phyloP scores from a whole-genome alignment of 2,113 vertebrate species.

The Rattus norvegicus region GRCr8 NC_086031.1:93431001-93431500 shows the following conservation, averaged over 20 bases:
- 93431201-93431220: background rate
- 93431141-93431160: background rate
- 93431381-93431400: background rate
- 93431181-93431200: background rate
- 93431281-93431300: background rate
- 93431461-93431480: background rate
- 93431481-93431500: fast-evolving
- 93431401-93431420: background rate
- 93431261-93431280: background rate
- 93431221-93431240: background rate
- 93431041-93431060: background rate
- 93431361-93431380: background rate
- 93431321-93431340: background rate
- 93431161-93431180: constrained; percentile 25
- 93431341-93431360: background rate
- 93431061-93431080: background rate
- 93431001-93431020: background rate
- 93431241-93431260: background rate
- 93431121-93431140: constrained; percentile 29
- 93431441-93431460: background rate
- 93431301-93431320: background rate
- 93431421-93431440: background rate
- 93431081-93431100: constrained; percentile 64
- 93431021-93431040: constrained; percentile 15
- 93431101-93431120: constrained; percentile 50